Base-by-base conservation (phyloP, 2,888 invertebrate species). In the Drosophila ezoana region DNA sequence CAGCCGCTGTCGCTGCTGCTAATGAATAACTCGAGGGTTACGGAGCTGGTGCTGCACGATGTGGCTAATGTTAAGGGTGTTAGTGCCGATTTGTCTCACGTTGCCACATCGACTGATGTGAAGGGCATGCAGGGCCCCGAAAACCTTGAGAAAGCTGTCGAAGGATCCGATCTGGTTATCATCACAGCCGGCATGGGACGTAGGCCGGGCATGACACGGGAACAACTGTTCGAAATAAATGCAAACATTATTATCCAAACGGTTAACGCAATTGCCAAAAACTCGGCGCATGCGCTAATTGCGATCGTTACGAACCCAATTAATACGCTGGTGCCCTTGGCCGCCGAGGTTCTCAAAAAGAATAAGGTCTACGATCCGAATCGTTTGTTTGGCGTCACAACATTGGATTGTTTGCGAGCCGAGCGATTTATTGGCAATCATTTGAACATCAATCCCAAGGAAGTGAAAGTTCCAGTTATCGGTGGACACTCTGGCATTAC, bases 401-500 rank as follows among this genome's bases (percentile, higher is more conserved):
- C 98, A 1, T 93, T 99, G 65, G 99, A 99, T 92, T 94, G 98
- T 67, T 98, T 99, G 3, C 95, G 99, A 70, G 95, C 99, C 0
- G 96, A 96, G 84, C 94, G 98, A 18, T 99, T 99, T 93, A 95
- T 99, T 79, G 97, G 96, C 3, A 96, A 97, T 0, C 95, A 96
- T 71, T 97, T 98, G 94, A 94, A 95, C 33, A 93, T 97, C 52
- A 96, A 98, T 93, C 97, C 98, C 0, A 93, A 94, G 66, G 93
- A 94, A 69, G 96, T 98, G 0, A 94, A 94, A 87, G 94, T 98
- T 58, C 98, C 98, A 1, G 98, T 99, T 13, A 96, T 99, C 90
- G 99, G 99, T 20, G 99, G 99, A 2, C 99, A 99, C 93, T 97
- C 98, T n/a, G 98, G 98, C 10, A 95, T 97, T 70, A 99, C 99